Conservation (phyloP, 2,113 vertebrate genomes). For the Scomber colias region DNA sequence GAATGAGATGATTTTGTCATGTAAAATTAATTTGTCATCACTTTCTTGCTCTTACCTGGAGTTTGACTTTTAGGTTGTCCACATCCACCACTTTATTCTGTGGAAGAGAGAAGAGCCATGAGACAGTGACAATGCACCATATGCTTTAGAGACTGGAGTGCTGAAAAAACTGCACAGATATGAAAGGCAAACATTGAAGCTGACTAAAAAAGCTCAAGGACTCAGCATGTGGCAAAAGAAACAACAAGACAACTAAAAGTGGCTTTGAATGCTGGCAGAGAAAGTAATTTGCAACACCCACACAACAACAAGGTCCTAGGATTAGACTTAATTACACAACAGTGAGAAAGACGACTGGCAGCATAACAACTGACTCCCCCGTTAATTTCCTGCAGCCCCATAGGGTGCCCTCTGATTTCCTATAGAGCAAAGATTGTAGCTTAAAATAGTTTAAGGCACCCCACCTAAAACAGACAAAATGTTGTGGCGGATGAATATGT, state of each 20-base stretch:
- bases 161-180: slow-evolving; percentile 29
- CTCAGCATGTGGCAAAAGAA: slow-evolving; percentile 61
- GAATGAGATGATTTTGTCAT: neutral
- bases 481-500: neutral
- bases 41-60: slow-evolving; percentile 78
- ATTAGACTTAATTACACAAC: slow-evolving; percentile 82
- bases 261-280: slow-evolving; percentile 67
- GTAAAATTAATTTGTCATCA: neutral
- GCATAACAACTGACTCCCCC: slow-evolving; percentile 73
- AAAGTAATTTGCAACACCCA: slow-evolving; percentile 74
- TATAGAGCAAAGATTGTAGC: slow-evolving; percentile 26
- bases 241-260: slow-evolving; percentile 62
- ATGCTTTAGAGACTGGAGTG: slow-evolving; percentile 37
- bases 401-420: slow-evolving; percentile 69
- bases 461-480: neutral
- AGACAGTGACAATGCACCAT: slow-evolving; percentile 42
- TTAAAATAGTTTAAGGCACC: slow-evolving; percentile 47
- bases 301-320: slow-evolving; percentile 72
- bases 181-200: slow-evolving; percentile 41
- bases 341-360: slow-evolving; percentile 75
- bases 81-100: slow-evolving; percentile 97
- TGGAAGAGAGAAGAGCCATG: slow-evolving; percentile 39
- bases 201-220: slow-evolving; percentile 34
- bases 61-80: slow-evolving; percentile 94
- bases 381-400: slow-evolving; percentile 76